Base-by-base conservation (phyloP, 1,140 invertebrate species). In the Mercenaria mercenaria region DNA sequence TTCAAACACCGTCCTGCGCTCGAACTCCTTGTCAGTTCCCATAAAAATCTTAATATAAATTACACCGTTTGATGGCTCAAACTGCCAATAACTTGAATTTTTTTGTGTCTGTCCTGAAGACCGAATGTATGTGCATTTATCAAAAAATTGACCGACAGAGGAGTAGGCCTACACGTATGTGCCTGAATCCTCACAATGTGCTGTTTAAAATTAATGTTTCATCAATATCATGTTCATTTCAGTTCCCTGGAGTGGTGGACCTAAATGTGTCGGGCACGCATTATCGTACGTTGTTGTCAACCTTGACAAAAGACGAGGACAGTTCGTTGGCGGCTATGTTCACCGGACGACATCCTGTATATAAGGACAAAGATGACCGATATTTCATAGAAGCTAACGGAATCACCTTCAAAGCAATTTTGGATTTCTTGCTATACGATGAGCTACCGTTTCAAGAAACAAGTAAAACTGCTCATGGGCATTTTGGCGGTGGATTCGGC, bases 291-390 rank as follows among this genome's bases (percentile, higher is more conserved):
- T 32, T 87, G 34, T 69, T 77, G 41, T 43, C 72, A 1, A 87
- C 85, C 4, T 59, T 87, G 52, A 87, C 74, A 6, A 59, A 56
- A 32, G 72, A 87, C 23, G 85, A 87, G n/a, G 59, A 74, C 56
- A 87, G 85, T 37, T 23, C 39, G 39, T 50, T 87, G 85, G 85
- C 85, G 34, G 72, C 85, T 34, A 87, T 87, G 85, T 87, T 87
- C 50, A 87, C 72, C 29, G 85, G 85, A 50, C 47, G 26, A 23
- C 0, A 10, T 26, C 72, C 85, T 1, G 85, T 87, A 18, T 77
- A 76, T 32, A 87, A 77, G 20, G 76, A 79, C 56, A 64, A 47
- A 61, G 37, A 87, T 11, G 85, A 39, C 29, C 50, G 85, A n/a
- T 87, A 77, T 39, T 87, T 87, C 50, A 32, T 87, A 1, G 72